A percentile compares a stretch with the other conserved stretches of the same genome.
These are phyloP conservation scores for Drosophila sucinea DNA, from an alignment of 1,140 invertebrate genomes.

Conservation along the genomic window DNA sequence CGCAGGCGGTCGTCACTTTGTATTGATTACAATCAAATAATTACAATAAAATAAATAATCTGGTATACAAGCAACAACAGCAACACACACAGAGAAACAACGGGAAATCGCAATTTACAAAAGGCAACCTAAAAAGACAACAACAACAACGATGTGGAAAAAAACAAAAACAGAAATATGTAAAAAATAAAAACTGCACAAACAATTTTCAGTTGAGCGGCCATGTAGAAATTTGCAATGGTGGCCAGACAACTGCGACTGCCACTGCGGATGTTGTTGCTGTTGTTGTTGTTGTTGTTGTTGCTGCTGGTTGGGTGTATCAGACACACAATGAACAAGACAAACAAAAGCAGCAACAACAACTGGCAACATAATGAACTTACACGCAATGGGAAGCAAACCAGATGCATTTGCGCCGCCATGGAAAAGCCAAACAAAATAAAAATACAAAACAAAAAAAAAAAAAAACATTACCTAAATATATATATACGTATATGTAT, in stretches of 20 bases:
- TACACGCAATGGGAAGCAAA: slow-evolving; percentile 82
- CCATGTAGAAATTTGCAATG: slow-evolving; percentile 82
- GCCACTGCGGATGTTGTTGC: slow-evolving; percentile 43
- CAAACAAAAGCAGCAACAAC: slow-evolving; percentile 35
- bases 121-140: slow-evolving; percentile 58
- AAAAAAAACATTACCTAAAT: slow-evolving; percentile 17
- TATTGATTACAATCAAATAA: slow-evolving; percentile 66
- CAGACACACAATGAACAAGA: slow-evolving; percentile 66
- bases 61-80: slow-evolving; percentile 27
- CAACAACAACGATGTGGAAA: slow-evolving; percentile 53
- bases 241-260: slow-evolving; percentile 64
- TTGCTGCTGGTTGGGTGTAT: slow-evolving; percentile 47
- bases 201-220: slow-evolving; percentile 82
- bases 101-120: slow-evolving; percentile 72
- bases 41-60: slow-evolving; percentile 73
- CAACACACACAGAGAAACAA: slow-evolving; percentile 48
- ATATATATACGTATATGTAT: slow-evolving; percentile 1
- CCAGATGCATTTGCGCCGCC: slow-evolving; percentile 59
- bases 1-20: slow-evolving; percentile 36
- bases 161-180: slow-evolving; percentile 33
- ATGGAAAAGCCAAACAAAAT: slow-evolving; percentile 38
- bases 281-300: slow-evolving; percentile 28
- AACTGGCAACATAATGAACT: slow-evolving; percentile 69
- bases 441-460: slow-evolving; percentile 26
- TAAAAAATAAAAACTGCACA: slow-evolving; percentile 70